Conservation (phyloP, 2,797 vertebrate genomes). For the Onychomys leucogaster region DNA sequence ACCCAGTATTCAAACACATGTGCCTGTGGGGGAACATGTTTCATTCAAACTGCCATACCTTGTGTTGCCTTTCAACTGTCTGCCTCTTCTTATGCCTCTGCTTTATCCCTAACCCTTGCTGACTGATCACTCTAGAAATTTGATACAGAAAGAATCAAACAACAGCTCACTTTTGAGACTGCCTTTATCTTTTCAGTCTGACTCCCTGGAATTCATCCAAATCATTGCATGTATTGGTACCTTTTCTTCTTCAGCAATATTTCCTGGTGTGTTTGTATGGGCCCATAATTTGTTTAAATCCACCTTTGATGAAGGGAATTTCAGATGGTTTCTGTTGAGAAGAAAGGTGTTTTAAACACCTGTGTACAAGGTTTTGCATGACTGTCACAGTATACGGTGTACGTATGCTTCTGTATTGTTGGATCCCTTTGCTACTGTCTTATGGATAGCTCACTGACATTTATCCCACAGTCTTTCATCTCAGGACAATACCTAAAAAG, state of each 20-base stretch:
- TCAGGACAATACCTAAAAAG: neutral
- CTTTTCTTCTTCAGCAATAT: neutral
- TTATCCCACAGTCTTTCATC: constrained; percentile 8
- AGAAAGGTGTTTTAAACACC: neutral
- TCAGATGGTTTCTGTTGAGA: neutral
- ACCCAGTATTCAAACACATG: neutral
- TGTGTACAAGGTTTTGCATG: neutral
- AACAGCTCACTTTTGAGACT: no score
- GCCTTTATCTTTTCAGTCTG: neutral
- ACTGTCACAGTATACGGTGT: neutral
- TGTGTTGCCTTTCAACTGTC: neutral
- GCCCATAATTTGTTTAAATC: neutral
- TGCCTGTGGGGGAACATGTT: neutral
- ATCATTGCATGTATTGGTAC: neutral
- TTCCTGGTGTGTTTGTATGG: neutral
- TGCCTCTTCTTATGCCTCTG: neutral
- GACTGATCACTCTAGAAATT: neutral
- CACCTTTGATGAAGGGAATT: neutral
- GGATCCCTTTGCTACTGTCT: neutral
- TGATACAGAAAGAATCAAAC: neutral
- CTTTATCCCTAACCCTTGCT: neutral
- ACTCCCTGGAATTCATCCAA: neutral
- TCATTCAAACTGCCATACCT: neutral
- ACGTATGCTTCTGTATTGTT: neutral
- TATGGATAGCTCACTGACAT: neutral